Base-by-base conservation (phyloP, 2,888 invertebrate genomes). In the Hirtodrosophila duncani region DNA sequence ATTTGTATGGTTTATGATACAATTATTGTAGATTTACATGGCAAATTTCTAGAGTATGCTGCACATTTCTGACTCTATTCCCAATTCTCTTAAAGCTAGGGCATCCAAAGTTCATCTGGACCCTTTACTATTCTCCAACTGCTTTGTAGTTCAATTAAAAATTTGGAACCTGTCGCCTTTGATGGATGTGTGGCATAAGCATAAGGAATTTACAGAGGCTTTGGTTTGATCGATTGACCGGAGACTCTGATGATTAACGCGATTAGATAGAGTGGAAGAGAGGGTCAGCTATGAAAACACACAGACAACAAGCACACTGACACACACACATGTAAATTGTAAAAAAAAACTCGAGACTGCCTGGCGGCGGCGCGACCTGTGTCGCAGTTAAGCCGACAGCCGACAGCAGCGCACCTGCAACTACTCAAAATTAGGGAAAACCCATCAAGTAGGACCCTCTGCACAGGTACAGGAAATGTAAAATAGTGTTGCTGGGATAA, bases 171-270 rank as follows among this genome's bases (percentile, higher is more conserved):
- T n/a, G n/a, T 9, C 41, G 14, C 26, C 38, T 45, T 78, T 74
- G 72, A 74, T 74, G 72, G 82, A 74, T 74, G 80, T 81, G 78
- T 72, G 80, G 80, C 80, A 81, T 75, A n/a, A n/a, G 80, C 82
- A 72, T 63, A 75, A 61, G 80, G 64, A 81, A 74, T 74, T 78
- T 65, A 59, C 79, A 55, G 62, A 23, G n/a, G n/a, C n/a, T 27
- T 21, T 18, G 33, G 51, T 45, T 63, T 72, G 72, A 81, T 81
- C 72, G 82, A 81, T 72, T 77, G 61, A 42, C 57, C 49, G 48
- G 49, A 65, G n/a, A n/a, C n/a, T n/a, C n/a, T 51, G 46, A 31
- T 74, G 81, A 71, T 78, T 78, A 74, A 74, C 66, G 34, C 3
- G 7, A 8, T 3, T 9, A 43, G 52, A 9, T 31, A 50, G 49